Base-by-base conservation (phyloP, 2,888 invertebrate species). In the Harpalus rufipes region DNA sequence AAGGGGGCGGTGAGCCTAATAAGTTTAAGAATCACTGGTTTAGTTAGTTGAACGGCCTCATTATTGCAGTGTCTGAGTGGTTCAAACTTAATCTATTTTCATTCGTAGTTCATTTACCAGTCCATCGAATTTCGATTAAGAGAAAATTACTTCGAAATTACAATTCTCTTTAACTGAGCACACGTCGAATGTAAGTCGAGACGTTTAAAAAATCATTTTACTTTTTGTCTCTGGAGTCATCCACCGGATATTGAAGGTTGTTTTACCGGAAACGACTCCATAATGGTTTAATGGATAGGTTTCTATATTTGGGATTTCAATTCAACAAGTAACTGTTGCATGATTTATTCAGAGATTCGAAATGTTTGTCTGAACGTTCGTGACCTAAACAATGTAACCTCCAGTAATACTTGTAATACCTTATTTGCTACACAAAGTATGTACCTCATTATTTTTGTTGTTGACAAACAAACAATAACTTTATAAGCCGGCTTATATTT, bases 91-190 rank as follows among this genome's bases (percentile, higher is more conserved):
- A 51, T 51, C 44, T 51, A 12, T 51, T 51, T 51, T 12, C 44
- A 51, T 12, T 51, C 44, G 44, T 12, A 51, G 12, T 51, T 51
- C 44, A 51, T 51, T 51, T 51, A 51, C 44, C 44, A 51, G 44
- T 51, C 44, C 44, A 51, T 51, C 44, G 44, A 51, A 51, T 51
- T 51, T 51, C 44, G 44, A 51, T 51, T 51, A 51, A 51, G 44
- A 10, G 44, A 10, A 51, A 51, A 51, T 51, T 51, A 51, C 10
- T 51, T 51, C 44, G 10, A 12, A 51, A 51, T 51, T 51, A 51
- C 44, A 10, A 51, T 51, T 51, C 44, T 51, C 44, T 51, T 51
- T 51, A 51, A 12, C 44, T 12, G 12, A 12, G 10, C 44, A 51
- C 44, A 51, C 44, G 2, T 12, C 12, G 10, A 51, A 12, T 12